phyloP scores from a whole-genome alignment of 2,888 invertebrate species.

The Hypena proboscidalis region DNA sequence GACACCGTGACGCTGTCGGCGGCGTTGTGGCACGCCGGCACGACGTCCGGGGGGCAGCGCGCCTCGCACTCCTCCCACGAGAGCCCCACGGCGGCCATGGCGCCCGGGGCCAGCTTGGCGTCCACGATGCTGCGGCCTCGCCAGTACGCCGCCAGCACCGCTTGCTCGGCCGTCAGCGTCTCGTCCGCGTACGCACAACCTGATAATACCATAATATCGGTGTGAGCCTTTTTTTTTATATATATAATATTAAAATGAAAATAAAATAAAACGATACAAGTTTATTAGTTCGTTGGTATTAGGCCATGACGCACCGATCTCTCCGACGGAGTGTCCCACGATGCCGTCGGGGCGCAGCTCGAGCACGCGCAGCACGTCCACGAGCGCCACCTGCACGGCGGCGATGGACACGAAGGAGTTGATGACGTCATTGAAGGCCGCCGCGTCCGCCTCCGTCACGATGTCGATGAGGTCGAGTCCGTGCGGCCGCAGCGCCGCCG shows the following conservation, averaged over 20 bases:
- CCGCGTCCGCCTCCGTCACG: slow-evolving; percentile 90
- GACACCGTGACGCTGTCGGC: slow-evolving; percentile 96
- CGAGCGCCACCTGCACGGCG: slow-evolving; percentile 98
- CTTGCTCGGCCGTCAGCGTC: slow-evolving; percentile 96
- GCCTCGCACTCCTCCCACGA: slow-evolving; percentile 93
- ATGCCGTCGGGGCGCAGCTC: slow-evolving; percentile 97
- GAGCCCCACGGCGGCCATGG: slow-evolving; percentile 97
- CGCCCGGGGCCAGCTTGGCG: slow-evolving; percentile 89
- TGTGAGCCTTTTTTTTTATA: no score
- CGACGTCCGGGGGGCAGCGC: slow-evolving; percentile 91
- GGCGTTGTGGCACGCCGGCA: slow-evolving; percentile 97
- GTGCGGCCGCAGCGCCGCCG: slow-evolving; percentile 91
- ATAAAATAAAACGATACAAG: no score
- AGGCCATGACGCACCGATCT: slow-evolving; percentile 89
- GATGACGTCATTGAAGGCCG: slow-evolving; percentile 93
- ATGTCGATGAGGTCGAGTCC: slow-evolving; percentile 93
- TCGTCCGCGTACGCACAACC: slow-evolving; percentile 99
- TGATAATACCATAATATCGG: slow-evolving; percentile 39
- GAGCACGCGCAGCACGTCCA: slow-evolving; percentile 91
- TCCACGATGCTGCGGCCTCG: slow-evolving; percentile 94
- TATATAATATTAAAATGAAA: no score
- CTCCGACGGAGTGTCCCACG: slow-evolving; percentile 97
- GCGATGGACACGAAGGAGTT: slow-evolving; percentile 97
- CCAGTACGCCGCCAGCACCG: slow-evolving; percentile 97
- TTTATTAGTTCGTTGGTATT: no score